Evolutionary conservation across 2,888 invertebrate genomes (phyloP).

Genomic region (Craniophora ligustri): DNA sequence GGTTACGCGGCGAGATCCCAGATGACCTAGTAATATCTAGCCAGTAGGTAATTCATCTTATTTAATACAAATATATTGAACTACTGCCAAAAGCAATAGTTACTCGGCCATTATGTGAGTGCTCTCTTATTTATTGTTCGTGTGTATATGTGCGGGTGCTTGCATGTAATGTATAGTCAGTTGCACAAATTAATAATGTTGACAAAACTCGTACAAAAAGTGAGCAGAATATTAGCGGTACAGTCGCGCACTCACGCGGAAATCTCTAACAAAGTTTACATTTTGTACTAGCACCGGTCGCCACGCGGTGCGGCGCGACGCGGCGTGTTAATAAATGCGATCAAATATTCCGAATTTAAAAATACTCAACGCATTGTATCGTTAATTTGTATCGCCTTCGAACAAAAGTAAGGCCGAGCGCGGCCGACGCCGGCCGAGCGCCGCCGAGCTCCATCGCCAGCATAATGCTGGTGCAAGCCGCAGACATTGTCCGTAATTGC

Average conservation of each 20-base stretch:
- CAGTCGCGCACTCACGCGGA: constrained; percentile 40
- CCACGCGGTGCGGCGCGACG: background rate
- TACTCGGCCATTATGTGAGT: constrained; percentile 54
- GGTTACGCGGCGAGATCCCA: constrained; percentile 30
- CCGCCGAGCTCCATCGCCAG: constrained; percentile 48
- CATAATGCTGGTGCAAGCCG: constrained; percentile 63
- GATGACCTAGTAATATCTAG: constrained; percentile 52
- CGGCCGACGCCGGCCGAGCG: constrained; percentile 47
- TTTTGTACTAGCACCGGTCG: constrained; percentile 20
- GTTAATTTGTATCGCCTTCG: constrained; percentile 23
- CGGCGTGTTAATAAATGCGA: constrained; percentile 30
- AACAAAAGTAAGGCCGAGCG: constrained; percentile 34
- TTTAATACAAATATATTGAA: constrained; percentile 71
- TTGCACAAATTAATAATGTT: constrained; percentile 50
- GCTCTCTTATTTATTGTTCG: constrained; percentile 53
- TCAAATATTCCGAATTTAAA: constrained; percentile 46
- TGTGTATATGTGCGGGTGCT: constrained; percentile 13
- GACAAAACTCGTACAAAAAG: constrained; percentile 40
- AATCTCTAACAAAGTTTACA: constrained; percentile 12
- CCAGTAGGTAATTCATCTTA: constrained; percentile 65
- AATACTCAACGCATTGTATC: constrained; percentile 37
- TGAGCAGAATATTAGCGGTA: constrained; percentile 23
- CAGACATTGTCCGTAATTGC: constrained; percentile 80
- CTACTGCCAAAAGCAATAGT: constrained; percentile 70
- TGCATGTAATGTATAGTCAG: constrained; percentile 32